Percentiles rank a stretch among this genome's conserved stretches.
These are phyloP conservation scores for Protodeltote pygarga DNA, from an alignment of 2,888 invertebrate species.

Conservation along the genomic window DNA sequence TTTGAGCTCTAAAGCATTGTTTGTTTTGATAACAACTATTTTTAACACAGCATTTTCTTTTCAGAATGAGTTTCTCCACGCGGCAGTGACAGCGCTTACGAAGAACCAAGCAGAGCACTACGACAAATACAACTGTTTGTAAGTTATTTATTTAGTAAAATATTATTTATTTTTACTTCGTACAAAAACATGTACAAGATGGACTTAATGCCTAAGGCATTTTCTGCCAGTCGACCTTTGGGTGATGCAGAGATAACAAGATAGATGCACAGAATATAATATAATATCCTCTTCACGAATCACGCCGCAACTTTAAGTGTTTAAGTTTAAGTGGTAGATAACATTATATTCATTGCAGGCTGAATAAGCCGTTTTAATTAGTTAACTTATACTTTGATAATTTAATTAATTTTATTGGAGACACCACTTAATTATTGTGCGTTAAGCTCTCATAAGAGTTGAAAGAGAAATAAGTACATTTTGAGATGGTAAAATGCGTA, in stretches of 20 bases:
- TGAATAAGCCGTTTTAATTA: no score
- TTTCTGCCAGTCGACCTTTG: no score
- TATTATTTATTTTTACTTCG: not conserved
- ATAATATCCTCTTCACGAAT: no score
- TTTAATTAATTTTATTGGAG: constrained; percentile 56
- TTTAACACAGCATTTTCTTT: constrained; percentile 51
- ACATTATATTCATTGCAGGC: no score
- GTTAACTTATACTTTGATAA: no score
- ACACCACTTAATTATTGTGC: constrained; percentile 55
- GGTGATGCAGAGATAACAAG: no score
- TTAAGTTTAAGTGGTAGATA: no score
- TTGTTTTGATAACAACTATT: not conserved
- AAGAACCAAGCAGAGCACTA: constrained; percentile 87
- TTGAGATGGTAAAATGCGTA: no score
- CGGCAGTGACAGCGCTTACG: constrained; percentile 89
- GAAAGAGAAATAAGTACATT: constrained; percentile 29
- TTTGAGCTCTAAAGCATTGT: not conserved
- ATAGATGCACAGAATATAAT: no score
- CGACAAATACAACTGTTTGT: constrained; percentile 87
- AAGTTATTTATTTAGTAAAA: constrained; percentile 68
- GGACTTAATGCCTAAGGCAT: no score
- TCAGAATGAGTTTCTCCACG: constrained; percentile 89
- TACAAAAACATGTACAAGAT: no score
- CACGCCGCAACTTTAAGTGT: no score
- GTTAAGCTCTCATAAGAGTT: constrained; percentile 47